A percentile compares a stretch with the other conserved stretches of the same genome.
Evolutionary conservation across 2,888 invertebrate species (phyloP).

Genomic region (Cerceris ruficornis): DNA sequence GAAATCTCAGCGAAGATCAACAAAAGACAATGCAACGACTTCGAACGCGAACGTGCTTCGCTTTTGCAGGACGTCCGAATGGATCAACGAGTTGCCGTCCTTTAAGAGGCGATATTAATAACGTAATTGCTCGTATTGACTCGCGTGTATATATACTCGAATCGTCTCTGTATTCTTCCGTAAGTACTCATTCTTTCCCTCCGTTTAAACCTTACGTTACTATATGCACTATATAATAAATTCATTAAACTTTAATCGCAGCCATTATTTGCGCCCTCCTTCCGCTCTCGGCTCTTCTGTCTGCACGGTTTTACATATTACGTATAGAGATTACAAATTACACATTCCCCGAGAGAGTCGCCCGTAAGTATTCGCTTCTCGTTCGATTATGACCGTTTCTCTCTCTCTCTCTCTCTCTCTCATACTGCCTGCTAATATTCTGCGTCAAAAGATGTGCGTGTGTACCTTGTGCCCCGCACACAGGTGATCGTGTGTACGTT

Average conservation of each 20-base stretch:
- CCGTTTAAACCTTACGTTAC: slow-evolving; percentile 34
- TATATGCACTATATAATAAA: slow-evolving; percentile 38
- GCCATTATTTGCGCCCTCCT: slow-evolving; percentile 19
- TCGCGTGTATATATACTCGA: slow-evolving; percentile 55
- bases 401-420: slow-evolving; percentile 7
- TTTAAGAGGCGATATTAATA: slow-evolving; percentile 71
- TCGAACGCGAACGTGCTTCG: no score
- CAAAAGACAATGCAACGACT: slow-evolving; percentile 31
- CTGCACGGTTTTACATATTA: slow-evolving; percentile 30
- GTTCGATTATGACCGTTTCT: slow-evolving; percentile 24
- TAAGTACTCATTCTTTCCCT: slow-evolving; percentile 38
- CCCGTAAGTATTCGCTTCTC: slow-evolving; percentile 45
- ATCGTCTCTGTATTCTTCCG: slow-evolving; percentile 38
- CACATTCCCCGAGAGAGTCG: slow-evolving; percentile 42
- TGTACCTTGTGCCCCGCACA: slow-evolving; percentile 55
- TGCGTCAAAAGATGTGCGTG: slow-evolving; percentile 61
- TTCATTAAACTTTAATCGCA: slow-evolving; percentile 40
- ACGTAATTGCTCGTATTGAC: slow-evolving; percentile 72
- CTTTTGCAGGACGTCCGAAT: slow-evolving; percentile 76
- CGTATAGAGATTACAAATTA: slow-evolving; percentile 45
- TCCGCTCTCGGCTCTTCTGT: background rate
- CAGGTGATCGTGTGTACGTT: slow-evolving; percentile 41
- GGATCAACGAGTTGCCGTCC: slow-evolving; percentile 76
- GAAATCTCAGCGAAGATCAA: slow-evolving; percentile 23
- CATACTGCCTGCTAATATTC: slow-evolving; percentile 15